Base-by-base conservation (phyloP, 2,888 invertebrate species). In the Adela reaumurella region DNA sequence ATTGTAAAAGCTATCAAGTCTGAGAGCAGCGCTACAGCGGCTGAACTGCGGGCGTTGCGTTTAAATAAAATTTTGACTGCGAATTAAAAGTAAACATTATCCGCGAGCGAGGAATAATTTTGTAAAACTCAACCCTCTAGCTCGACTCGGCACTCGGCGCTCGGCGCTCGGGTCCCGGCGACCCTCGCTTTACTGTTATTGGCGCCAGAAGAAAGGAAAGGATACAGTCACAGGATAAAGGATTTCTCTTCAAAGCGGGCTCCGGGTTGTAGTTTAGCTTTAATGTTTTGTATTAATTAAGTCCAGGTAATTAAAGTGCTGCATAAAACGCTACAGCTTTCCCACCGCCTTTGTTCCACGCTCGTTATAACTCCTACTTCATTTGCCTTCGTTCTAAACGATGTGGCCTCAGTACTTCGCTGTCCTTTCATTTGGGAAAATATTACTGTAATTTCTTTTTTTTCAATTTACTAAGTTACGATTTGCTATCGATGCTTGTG, bases 201-300 rank as follows among this genome's bases (percentile, higher is more conserved):
- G 35, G 35, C 35, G 35, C 35, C 35, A 8, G 35, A 14, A 35
- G 6, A 35, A 35, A 35, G 35, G 35, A 35, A 24, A 24, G 24
- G 24, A 24, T 24, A 24, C 24, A 24, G 24, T 6, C 24, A 24
- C 24, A 24, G 35, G 35, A 35, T 35, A 35, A 35, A 35, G 35
- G 35, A 35, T 35, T 35, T 35, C 35, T 8, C 35, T 35, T 35
- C 35, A 35, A 35, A 35, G 35, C n/a, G n/a, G 8, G 24, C 35
- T 8, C 11, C n/a, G 14, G 35, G 35, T 35, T 57, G 60, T 54
- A 35, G 44, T 55, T 55, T 68, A 68, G 63, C 49, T 50, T 61
- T 64, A 67, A 72, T 69, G 72, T 70, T 73, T 71, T 68, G 69
- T 71, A 73, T 73, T 73, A 73, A 73, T 73, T 73, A 68, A 68